These are phyloP conservation scores for Drosophila fulvimacula DNA, from an alignment of 2,888 invertebrate genomes.

Conservation along the genomic window DNA sequence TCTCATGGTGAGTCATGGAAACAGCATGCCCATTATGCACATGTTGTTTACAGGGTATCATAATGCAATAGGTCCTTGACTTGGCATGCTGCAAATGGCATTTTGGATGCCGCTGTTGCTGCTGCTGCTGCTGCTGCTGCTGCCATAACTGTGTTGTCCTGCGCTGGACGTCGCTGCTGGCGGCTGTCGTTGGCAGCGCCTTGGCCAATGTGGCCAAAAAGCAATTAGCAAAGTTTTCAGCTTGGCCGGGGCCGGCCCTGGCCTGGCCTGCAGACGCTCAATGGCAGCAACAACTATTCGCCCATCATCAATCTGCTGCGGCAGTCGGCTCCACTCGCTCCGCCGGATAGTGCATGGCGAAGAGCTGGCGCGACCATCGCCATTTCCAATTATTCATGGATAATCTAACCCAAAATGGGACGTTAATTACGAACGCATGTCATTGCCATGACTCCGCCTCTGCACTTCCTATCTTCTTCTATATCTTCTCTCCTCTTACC, in stretches of 20 bases:
- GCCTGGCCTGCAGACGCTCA: slow-evolving; percentile 1
- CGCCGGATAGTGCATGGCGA: not conserved
- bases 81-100: slow-evolving; percentile 27
- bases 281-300: slow-evolving; percentile 26
- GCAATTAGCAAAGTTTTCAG: slow-evolving; percentile 80
- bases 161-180: slow-evolving; percentile 11
- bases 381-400: slow-evolving; percentile 84
- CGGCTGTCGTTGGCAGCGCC: slow-evolving; percentile 50
- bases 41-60: slow-evolving; percentile 26
- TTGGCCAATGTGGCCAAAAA: slow-evolving; percentile 72
- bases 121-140: slow-evolving; percentile 3
- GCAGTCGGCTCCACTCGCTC: slow-evolving; percentile 40
- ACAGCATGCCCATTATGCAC: not conserved
- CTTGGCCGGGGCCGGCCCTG: slow-evolving; percentile 24
- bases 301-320: slow-evolving; percentile 73
- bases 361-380: slow-evolving; percentile 46
- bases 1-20: not conserved
- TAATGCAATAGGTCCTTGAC: slow-evolving; percentile 37
- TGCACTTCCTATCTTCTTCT: not conserved
- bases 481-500: not conserved
- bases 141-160: slow-evolving; percentile 45
- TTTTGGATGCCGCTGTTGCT: no score
- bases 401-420: slow-evolving; percentile 85
- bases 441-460: slow-evolving; percentile 48
- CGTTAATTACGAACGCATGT: slow-evolving; percentile 83